Evolutionary conservation across 1,140 invertebrate species (phyloP), one percentile per base, ranked within the genome.

Genomic region (Drosophila kepulauana): DNA sequence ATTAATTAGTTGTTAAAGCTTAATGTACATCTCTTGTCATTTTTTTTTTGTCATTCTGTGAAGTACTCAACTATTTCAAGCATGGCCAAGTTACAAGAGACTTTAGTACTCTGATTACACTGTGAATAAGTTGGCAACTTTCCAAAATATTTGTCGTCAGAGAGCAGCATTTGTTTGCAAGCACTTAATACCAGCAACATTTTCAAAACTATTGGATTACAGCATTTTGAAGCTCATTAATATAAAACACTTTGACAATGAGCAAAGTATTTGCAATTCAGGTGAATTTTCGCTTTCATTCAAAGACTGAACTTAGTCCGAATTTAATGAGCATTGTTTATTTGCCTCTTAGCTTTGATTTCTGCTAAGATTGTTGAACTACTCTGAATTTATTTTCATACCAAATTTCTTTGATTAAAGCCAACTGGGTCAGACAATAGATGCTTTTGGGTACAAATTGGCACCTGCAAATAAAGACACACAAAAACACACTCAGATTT

Each of bases 341-440:
- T 43, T 66, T 35, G 65, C 5, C 46, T 43, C 1, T 56, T 35
- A 38, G 49, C 10, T 48, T 3, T 33, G 67, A 28, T 33, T 38
- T 20, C 38, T 20, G 15, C 3, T 20, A 10, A 45, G n/a, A 11
- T 13, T 10, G 30, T 33, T 15, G n/a, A 52, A 30, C 3, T 52
- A 28, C n/a, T 30, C 5, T 1, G 28, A 15, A 33, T 35, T 25
- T 59, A 48, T 78, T 86, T 67, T 58, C 46, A 33, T 76, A 77
- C 66, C 65, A 66, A 82, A 88, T 88, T 33, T 11, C 56, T 51
- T 45, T 79, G 79, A 86, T 88, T 82, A 81, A 82, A 79, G 71
- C 48, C 79, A 81, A 59, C 57, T 73, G 41, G 35, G 43, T 15
- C 64, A 38, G 56, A 48, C 79, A 56, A 56, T 59, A 64, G 62